Base-by-base conservation (phyloP, 2,888 invertebrate genomes). In the Diarsia dahlii region DNA sequence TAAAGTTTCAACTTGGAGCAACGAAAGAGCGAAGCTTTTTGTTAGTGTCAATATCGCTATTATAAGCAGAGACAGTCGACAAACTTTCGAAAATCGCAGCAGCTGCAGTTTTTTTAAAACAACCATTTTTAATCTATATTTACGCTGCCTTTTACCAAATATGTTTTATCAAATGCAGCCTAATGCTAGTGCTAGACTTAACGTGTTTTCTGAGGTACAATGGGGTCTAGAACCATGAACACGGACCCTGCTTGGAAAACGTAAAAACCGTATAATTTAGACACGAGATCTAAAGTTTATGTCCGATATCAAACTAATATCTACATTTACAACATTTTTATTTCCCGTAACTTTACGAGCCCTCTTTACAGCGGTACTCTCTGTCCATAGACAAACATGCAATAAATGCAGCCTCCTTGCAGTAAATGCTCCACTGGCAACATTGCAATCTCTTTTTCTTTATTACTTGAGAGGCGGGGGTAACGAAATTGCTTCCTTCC, bases 401-500 rank as follows among this genome's bases (percentile, higher is more conserved):
- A 77, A 66, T 77, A 82, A 69, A 65, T 54, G 78, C 82, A 68
- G 9, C 8, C 65, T 50, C n/a, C 28, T 56, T 58, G 56, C 68
- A 63, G 82, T 73, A 39, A 81, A 34, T 48, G 28, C 52, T 28
- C n/a, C 54, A 15, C 54, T 48, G 23, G 56, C 56, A 60, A 76
- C 60, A 62, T 23, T 77, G 83, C 80, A 80, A 80, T 82, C 46
- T 82, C 69, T 66, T 82, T 76, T 82, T 50, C 28, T 70, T 77
- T 80, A 80, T 75, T 81, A 76, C 78, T 81, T 39, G 13, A 54
- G 20, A 65, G 60, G 68, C 65, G 23, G 45, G 48, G 15, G 20
- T 62, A 77, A 48, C 28, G 54, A 56, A 58, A 82, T 80, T 82
- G 83, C 78, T 69, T 70, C 52, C 50, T 50, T 64, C 39, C 77